Evolutionary conservation across 2,797 vertebrate species (phyloP).

Genomic region (Acipenser oxyrinchus): DNA sequence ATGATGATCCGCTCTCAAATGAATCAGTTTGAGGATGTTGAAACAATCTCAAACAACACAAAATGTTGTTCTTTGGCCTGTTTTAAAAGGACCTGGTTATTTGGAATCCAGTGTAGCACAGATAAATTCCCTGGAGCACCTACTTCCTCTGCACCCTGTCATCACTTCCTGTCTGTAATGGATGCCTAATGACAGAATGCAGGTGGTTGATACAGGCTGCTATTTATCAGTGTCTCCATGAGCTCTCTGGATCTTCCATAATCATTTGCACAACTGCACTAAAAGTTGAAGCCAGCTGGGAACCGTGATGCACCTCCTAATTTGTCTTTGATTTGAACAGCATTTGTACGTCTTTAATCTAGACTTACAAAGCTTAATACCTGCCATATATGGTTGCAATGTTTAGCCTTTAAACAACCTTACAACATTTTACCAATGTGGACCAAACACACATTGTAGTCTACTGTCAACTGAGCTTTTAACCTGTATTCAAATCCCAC

Average conservation of each 20-base stretch:
- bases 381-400: too few relatives aligned
- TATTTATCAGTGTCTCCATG: conserved; percentile 24
- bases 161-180: conserved; percentile 54
- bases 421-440: too few relatives aligned
- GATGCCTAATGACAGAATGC: conserved; percentile 52
- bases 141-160: conserved; percentile 57
- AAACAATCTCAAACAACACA: conserved; percentile 30
- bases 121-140: conserved; percentile 39
- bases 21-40: conserved; percentile 28
- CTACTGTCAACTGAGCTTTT: too few relatives aligned
- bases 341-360: background rate
- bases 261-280: background rate
- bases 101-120: conserved; percentile 17
- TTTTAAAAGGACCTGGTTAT: conserved; percentile 25
- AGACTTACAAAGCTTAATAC: background rate
- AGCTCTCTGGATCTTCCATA: background rate
- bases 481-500: too few relatives aligned
- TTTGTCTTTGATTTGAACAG: conserved; percentile 2
- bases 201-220: conserved; percentile 50
- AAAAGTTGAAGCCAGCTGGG: background rate
- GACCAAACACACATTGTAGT: too few relatives aligned
- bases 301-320: background rate
- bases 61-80: conserved; percentile 38
- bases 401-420: too few relatives aligned
- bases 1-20: conserved; percentile 15